These are phyloP conservation scores for Hypsopygia costalis DNA, from an alignment of 2,888 invertebrate genomes.

Conservation along the genomic window DNA sequence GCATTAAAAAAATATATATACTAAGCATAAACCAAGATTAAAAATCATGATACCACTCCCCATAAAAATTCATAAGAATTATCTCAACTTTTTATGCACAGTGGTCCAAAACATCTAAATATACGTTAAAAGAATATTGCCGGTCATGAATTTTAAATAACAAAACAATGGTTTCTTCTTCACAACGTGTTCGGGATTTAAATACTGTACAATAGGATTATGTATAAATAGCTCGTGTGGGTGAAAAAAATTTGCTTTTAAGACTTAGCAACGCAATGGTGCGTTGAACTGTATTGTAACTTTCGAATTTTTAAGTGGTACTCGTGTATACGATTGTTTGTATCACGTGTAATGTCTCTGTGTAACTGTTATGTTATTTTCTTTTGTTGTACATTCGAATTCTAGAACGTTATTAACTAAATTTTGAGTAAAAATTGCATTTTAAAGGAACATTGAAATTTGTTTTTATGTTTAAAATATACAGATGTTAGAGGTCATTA, in stretches of 20 bases:
- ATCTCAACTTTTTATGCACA: constrained; percentile 24
- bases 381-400: no score
- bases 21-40: no score
- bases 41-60: not conserved
- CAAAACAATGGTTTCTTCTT: constrained; percentile 49
- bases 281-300: constrained; percentile 9
- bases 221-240: constrained; percentile 24
- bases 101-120: constrained; percentile 3
- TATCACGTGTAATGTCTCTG: no score
- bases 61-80: no score
- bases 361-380: no score
- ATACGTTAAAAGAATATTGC: constrained; percentile 26
- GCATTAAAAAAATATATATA: no score
- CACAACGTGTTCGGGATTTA: constrained; percentile 46
- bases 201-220: constrained; percentile 36
- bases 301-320: constrained; percentile 4
- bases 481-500: no score
- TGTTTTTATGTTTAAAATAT: no score
- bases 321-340: no score
- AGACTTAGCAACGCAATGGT: not conserved
- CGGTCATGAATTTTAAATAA: constrained; percentile 61
- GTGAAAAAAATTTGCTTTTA: constrained; percentile 26
- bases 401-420: no score
- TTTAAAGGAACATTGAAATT: no score
- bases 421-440: no score